Conservation (phyloP, 64 coral and sea anemone genomes). For the Acropora tenuis region DNA sequence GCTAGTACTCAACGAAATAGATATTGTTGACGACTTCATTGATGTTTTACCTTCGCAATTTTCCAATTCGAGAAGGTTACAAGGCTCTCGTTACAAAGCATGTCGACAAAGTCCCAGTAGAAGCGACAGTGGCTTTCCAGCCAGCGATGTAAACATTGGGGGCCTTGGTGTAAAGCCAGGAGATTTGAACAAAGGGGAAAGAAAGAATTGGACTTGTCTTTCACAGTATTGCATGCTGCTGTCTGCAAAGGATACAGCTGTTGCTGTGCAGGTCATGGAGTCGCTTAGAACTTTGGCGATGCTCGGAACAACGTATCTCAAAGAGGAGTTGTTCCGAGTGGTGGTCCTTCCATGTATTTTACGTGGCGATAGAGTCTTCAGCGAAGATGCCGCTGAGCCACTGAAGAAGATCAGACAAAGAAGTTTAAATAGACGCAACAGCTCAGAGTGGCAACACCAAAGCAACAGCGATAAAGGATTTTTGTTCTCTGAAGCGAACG, state of each 20-base stretch:
- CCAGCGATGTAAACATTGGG: constrained; percentile 46
- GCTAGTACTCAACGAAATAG: constrained; percentile 72
- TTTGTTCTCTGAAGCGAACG: not conserved
- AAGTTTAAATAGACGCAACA: not conserved
- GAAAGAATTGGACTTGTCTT: constrained; percentile 37
- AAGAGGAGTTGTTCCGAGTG: constrained; percentile 59
- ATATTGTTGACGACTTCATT: constrained; percentile 22
- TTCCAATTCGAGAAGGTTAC: constrained; percentile 17
- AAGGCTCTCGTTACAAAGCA: constrained; percentile 48
- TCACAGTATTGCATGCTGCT: constrained; percentile 62
- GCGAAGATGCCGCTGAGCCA: constrained; percentile 28
- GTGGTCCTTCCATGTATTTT: constrained; percentile 73
- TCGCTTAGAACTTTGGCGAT: constrained; percentile 50
- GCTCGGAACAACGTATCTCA: constrained; percentile 32
- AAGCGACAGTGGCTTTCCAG: constrained; percentile 77
- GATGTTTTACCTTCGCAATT: not conserved
- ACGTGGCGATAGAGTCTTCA: constrained; percentile 39
- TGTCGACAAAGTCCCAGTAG: constrained; percentile 59
- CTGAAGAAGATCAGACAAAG: constrained; percentile 17
- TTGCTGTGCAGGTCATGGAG: constrained; percentile 48
- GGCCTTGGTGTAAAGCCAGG: not conserved
- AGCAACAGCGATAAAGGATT: not conserved
- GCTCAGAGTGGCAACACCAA: not conserved
- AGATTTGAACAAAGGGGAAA: not conserved
- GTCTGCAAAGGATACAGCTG: not conserved